Percentiles rank a stretch among this genome's conserved stretches.
Evolutionary conservation across 2,113 vertebrate genomes (phyloP).

Genomic region (Zootoca vivipara): DNA sequence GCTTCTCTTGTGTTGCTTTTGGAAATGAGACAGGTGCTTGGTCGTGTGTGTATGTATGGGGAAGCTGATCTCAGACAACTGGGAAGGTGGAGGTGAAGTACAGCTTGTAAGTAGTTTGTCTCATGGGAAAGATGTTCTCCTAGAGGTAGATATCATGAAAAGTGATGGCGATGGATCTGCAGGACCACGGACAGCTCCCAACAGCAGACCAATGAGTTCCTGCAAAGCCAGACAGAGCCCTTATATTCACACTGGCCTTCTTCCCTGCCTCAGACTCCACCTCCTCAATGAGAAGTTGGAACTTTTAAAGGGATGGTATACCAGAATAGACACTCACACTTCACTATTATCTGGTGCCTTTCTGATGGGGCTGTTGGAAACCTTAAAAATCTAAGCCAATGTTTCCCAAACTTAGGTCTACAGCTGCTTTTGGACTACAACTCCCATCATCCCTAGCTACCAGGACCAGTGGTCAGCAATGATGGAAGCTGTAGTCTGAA

Average conservation of each 20-base stretch:
- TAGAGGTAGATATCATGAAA: not conserved
- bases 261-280: not conserved
- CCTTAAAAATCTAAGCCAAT: not conserved
- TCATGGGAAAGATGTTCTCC: not conserved
- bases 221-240: not conserved
- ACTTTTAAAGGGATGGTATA: not conserved
- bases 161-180: not conserved
- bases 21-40: not conserved
- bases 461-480: no score
- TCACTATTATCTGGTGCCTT: not conserved
- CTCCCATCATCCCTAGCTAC: no score
- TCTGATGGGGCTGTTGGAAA: not conserved
- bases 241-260: not conserved
- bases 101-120: not conserved
- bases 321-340: not conserved
- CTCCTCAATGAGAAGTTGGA: not conserved
- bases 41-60: not conserved
- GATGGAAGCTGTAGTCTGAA: no score
- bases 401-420: no score
- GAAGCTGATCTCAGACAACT: not conserved
- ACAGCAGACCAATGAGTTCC: not conserved
- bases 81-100: not conserved
- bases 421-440: no score
- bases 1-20: not conserved
- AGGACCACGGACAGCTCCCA: not conserved